Evolutionary conservation across 1,140 invertebrate species (phyloP).

Genomic region (Cyphomyrmex costatus): DNA sequence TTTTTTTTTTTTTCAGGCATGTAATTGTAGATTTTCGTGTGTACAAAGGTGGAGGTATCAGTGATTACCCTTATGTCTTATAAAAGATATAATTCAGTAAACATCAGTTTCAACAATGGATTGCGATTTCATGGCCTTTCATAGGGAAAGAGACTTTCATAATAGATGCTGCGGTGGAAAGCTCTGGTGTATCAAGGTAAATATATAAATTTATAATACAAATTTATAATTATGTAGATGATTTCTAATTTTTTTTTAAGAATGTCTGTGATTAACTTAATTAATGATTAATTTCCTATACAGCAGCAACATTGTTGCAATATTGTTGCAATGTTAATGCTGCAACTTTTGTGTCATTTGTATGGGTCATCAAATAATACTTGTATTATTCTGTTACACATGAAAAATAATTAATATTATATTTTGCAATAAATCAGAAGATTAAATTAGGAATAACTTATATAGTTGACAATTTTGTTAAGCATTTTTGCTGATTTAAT

Average conservation of each 20-base stretch:
- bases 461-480: not conserved
- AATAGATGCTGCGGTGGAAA: slow-evolving; percentile 93
- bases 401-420: not conserved
- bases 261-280: not conserved
- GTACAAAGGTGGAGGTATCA: slow-evolving; percentile 41
- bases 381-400: not conserved
- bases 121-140: slow-evolving; percentile 89
- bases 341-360: no score
- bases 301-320: no score
- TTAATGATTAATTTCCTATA: not conserved
- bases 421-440: not conserved
- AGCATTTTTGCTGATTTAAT: not conserved
- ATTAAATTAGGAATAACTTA: not conserved
- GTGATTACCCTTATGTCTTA: slow-evolving; percentile 33
- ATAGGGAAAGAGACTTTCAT: slow-evolving; percentile 91
- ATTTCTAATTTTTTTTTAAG: not conserved
- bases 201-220: no score
- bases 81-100: slow-evolving; percentile 5
- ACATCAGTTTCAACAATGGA: slow-evolving; percentile 86
- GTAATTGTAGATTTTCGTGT: not conserved
- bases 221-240: not conserved
- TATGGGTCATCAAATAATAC: not conserved
- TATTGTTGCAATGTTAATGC: no score
- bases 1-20: not conserved
- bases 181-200: slow-evolving; percentile 93